A percentile compares a stretch with the other conserved stretches of the same genome.
Conservation (phyloP, 2,797 vertebrate species). For the Lacerta bilineata region DNA sequence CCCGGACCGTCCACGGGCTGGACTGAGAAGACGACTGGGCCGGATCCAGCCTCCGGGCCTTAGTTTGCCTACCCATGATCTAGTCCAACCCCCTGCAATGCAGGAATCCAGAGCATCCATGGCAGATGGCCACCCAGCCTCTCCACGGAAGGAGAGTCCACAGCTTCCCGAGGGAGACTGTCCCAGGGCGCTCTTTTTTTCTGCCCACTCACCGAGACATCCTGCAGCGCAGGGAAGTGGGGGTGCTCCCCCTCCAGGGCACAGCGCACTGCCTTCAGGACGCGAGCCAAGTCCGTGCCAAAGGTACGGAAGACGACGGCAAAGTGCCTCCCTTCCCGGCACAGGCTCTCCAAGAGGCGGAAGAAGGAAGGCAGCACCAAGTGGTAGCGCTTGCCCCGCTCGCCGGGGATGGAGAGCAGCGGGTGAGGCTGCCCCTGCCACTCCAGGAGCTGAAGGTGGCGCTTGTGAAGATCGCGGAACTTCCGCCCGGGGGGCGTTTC, state of each 20-base stretch:
- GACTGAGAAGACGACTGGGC: too few species aligned
- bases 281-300: slow-evolving; percentile 84
- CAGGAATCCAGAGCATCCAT: too few species aligned
- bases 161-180: too few species aligned
- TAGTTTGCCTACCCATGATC: too few species aligned
- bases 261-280: slow-evolving; percentile 77
- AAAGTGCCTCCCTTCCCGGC: slow-evolving; percentile 79
- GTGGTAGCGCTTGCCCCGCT: slow-evolving; percentile 84
- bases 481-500: slow-evolving; percentile 73
- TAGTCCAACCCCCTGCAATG: too few species aligned
- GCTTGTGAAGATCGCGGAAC: slow-evolving; percentile 81
- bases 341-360: slow-evolving; percentile 84
- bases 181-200: background rate
- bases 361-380: slow-evolving; percentile 92
- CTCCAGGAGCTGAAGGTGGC: slow-evolving; percentile 83
- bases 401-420: slow-evolving; percentile 80
- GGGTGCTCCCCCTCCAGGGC: slow-evolving; percentile 87
- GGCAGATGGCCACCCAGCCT: too few species aligned
- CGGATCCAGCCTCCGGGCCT: too few species aligned
- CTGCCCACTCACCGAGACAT: slow-evolving; percentile 79
- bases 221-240: slow-evolving; percentile 84
- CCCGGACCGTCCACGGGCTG: too few species aligned
- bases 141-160: too few species aligned
- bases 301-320: slow-evolving; percentile 88
- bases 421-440: slow-evolving; percentile 83